Percentiles rank a stretch among this genome's conserved stretches.
Evolutionary conservation across 2,888 invertebrate species (phyloP).

Genomic region (Trachelus tabidus): DNA sequence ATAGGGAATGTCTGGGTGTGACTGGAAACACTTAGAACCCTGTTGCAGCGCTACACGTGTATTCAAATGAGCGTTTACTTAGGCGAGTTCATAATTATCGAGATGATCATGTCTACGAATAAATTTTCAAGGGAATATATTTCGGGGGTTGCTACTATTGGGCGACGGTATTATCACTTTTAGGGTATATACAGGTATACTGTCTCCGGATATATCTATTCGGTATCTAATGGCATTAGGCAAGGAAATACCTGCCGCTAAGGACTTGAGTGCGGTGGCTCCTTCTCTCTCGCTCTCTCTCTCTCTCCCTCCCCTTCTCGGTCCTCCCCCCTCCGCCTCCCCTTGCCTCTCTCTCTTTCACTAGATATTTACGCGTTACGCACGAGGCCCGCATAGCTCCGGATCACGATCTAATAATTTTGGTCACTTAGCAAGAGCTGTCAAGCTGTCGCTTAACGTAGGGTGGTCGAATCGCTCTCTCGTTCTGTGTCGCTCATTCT

Average conservation of each 20-base stretch:
- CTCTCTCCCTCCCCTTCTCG: not conserved
- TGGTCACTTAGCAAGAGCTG: constrained; percentile 45
- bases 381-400: too few species aligned
- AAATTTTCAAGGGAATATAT: constrained; percentile 31
- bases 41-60: constrained; percentile 17
- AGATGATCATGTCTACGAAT: constrained; percentile 42
- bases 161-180: constrained; percentile 13
- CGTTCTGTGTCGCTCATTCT: not conserved
- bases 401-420: constrained; percentile 30
- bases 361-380: not conserved
- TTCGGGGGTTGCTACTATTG: constrained; percentile 29
- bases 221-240: not conserved
- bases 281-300: not conserved
- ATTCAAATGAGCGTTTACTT: constrained; percentile 26
- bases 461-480: constrained; percentile 32
- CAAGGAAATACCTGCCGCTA: not conserved
- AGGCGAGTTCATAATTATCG: constrained; percentile 40
- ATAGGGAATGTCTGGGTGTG: constrained; percentile 17
- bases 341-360: too few species aligned
- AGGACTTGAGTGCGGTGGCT: not conserved
- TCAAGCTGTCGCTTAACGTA: constrained; percentile 43
- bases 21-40: constrained; percentile 33
- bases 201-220: too few species aligned
- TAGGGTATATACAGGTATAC: not conserved
- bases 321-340: not conserved